Conservation (phyloP, 2,797 vertebrate genomes). For the Leuciscus waleckii region DNA sequence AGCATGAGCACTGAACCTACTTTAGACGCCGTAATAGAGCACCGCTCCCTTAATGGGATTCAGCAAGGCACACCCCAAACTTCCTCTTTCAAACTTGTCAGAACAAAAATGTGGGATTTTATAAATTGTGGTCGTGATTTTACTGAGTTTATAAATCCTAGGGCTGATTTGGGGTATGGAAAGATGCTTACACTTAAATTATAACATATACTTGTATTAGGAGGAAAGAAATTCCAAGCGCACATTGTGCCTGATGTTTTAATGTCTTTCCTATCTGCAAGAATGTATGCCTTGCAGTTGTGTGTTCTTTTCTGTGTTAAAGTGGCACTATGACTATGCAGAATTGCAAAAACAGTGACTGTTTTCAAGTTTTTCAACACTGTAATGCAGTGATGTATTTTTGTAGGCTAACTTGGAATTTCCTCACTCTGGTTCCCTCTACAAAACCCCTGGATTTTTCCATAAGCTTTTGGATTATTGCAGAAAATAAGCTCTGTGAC, state of each 20-base stretch:
- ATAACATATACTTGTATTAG: slow-evolving; percentile 24
- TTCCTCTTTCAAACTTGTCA: slow-evolving; percentile 54
- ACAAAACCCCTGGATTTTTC: background rate
- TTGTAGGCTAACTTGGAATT: background rate
- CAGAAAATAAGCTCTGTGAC: background rate
- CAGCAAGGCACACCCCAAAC: slow-evolving; percentile 27
- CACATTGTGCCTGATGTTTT: slow-evolving; percentile 34
- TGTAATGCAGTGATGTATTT: background rate
- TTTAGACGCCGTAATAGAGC: slow-evolving; percentile 49
- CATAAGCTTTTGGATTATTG: background rate
- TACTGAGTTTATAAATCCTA: slow-evolving; percentile 34
- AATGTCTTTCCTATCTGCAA: slow-evolving; percentile 26
- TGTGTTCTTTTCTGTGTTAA: background rate
- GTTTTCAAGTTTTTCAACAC: slow-evolving; percentile 1
- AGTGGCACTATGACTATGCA: background rate
- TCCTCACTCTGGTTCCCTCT: background rate
- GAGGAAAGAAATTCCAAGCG: slow-evolving; percentile 20
- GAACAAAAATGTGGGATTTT: slow-evolving; percentile 51
- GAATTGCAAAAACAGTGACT: slow-evolving; percentile 19
- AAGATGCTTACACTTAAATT: slow-evolving; percentile 42
- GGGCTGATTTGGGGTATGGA: slow-evolving; percentile 32
- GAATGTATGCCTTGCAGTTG: background rate
- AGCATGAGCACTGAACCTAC: slow-evolving; percentile 28
- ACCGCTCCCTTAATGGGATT: slow-evolving; percentile 38
- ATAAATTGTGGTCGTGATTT: slow-evolving; percentile 47